Evolutionary conservation across 2,888 invertebrate species (phyloP), one percentile per base, ranked within the genome.

Genomic region (Drosophila subsilvestris): DNA sequence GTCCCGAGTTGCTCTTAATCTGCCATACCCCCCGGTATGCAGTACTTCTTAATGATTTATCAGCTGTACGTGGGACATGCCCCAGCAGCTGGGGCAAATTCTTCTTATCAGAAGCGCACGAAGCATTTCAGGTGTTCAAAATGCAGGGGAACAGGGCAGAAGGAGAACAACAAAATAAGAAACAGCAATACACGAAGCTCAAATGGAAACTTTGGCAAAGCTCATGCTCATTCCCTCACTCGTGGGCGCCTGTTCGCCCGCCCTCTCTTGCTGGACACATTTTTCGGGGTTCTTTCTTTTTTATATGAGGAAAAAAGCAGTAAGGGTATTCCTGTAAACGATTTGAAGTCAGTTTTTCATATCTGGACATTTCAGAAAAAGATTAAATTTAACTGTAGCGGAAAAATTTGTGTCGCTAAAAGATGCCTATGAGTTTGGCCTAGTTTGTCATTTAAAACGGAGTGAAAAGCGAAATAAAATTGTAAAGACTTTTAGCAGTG

Each of bases 1-100:
- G 56, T 57, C 48, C 48, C 63, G 29, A 49, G 37, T 22, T 45
- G 37, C 25, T 37, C 56, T 27, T 44, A 10, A 47, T 42, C 29
- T 29, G 27, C 54, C 17, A 12, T 45, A 42, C 20, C 61, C 44
- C 65, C 43, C 63, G 59, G 32, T 51, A 44, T 17, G 7, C 48
- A 32, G 27, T 25, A 22, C 29, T 43, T 3, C 50, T 69, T 71
- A 57, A 71, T 71, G 80, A 76, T 83, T 78, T 82, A 80, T 79
- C 79, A 73, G 68, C 66, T 70, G 57, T 63, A 79, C 75, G 77
- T 79, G 74, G 74, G 75, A 60, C 68, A 48, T 17, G 14, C 37
- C 37, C 2, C 7, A 7, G 32, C 12, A 1, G n/a, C 37, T 37
- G 14, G n/a, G 37, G 27, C 44, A 56, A 74, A 74, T 29, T 60